These are phyloP conservation scores for Trichopoda pennipes DNA, from an alignment of 2,888 invertebrate genomes.

Conservation along the genomic window DNA sequence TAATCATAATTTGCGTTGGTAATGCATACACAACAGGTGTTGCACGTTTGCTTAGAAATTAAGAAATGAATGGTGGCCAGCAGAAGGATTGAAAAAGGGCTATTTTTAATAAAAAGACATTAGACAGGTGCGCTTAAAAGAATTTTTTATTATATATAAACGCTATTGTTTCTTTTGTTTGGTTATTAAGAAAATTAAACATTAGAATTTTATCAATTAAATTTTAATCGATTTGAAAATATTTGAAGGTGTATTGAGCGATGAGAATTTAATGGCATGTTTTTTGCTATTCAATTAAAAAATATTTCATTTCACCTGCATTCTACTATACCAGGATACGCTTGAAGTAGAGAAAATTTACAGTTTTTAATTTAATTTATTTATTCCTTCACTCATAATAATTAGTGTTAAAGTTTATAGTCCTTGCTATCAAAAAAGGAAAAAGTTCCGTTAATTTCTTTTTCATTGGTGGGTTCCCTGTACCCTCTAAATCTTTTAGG, in stretches of 20 bases:
- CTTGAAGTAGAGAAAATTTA: no score
- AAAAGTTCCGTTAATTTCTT: no score
- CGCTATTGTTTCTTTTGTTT: constrained; percentile 1
- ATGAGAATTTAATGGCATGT: background rate
- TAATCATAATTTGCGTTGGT: constrained; percentile 45
- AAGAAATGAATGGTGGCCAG: background rate
- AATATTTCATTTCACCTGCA: no score
- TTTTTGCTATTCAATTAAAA: background rate
- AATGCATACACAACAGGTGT: constrained; percentile 65
- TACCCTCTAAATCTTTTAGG: no score
- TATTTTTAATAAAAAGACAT: constrained; percentile 40
- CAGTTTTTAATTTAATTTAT: no score
- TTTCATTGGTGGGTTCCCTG: no score
- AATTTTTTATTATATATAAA: background rate
- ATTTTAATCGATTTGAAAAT: constrained; percentile 11
- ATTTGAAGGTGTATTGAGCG: background rate
- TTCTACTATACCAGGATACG: no score
- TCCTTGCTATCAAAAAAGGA: no score
- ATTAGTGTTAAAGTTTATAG: no score
- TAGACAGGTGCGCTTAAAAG: constrained; percentile 57
- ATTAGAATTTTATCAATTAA: background rate
- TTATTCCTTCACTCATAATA: no score
- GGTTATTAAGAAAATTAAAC: constrained; percentile 4
- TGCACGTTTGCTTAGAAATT: constrained; percentile 52
- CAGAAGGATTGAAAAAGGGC: constrained; percentile 43